These are phyloP conservation scores for Terebella lapidaria DNA, from an alignment of 2,888 invertebrate genomes.

Conservation along the genomic window DNA sequence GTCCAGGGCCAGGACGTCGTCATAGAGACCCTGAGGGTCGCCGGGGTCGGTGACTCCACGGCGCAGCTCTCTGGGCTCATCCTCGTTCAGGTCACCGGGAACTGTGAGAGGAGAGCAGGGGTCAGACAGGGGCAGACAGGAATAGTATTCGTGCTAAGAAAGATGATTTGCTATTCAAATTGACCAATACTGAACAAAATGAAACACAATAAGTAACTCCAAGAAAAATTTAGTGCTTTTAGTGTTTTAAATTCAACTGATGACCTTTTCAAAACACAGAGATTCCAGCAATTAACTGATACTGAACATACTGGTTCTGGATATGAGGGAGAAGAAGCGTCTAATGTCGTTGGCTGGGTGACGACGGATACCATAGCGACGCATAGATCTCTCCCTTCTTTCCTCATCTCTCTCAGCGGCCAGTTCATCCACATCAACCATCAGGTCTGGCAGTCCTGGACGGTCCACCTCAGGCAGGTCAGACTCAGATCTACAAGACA, in stretches of 20 bases:
- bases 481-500: constrained; percentile 9
- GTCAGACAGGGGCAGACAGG: no score
- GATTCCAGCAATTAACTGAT: no score
- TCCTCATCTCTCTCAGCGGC: constrained; percentile 7
- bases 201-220: no score
- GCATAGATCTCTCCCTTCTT: constrained; percentile 22
- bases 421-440: constrained; percentile 10
- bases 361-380: constrained; percentile 28
- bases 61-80: constrained; percentile 31
- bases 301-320: background rate
- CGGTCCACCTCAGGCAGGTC: constrained; percentile 8
- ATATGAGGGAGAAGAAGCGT: constrained; percentile 32
- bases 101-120: no score
- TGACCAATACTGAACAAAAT: no score
- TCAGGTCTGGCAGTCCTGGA: background rate
- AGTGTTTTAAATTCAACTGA: no score
- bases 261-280: no score
- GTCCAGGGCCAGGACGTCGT: constrained; percentile 43
- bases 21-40: constrained; percentile 42
- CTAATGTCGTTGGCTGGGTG: constrained; percentile 42
- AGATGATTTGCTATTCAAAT: no score
- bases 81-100: background rate
- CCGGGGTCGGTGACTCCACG: constrained; percentile 50
- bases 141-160: no score
- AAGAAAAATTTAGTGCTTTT: no score